A percentile compares a stretch with the other conserved stretches of the same genome.
phyloP scores from a whole-genome alignment of 2,797 vertebrate species.

The Acanthiza pusilla region DNA sequence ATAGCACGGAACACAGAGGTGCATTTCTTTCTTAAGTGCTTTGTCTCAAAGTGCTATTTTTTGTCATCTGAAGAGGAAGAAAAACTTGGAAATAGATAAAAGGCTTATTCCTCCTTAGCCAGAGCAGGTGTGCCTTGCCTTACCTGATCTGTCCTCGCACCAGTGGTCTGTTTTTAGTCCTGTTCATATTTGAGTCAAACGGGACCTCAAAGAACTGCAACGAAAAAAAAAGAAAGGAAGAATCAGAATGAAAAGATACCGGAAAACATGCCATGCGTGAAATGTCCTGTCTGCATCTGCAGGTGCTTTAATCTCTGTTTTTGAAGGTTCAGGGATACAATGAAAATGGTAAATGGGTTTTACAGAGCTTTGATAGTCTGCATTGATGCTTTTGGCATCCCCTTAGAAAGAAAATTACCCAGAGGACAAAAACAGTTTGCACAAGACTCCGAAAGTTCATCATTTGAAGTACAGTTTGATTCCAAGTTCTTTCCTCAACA shows the following conservation, averaged over 20 bases:
- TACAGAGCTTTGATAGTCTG: constrained; percentile 8
- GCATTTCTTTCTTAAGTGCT: background rate
- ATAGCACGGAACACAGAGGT: background rate
- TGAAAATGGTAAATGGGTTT: background rate
- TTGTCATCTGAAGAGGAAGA: background rate
- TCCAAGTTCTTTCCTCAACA: background rate
- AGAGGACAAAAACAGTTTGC: constrained; percentile 17
- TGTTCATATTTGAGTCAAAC: constrained; percentile 99
- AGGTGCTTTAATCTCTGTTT: constrained; percentile 30
- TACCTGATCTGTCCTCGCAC: constrained; percentile 98
- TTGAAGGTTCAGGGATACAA: constrained; percentile 10
- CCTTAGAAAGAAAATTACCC: constrained; percentile 21
- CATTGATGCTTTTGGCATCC: background rate
- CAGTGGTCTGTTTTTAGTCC: constrained; percentile 96
- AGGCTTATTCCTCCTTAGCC: background rate
- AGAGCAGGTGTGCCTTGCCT: constrained; percentile 58
- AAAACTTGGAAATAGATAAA: background rate
- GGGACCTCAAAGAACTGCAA: constrained; percentile 97
- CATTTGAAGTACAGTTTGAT: background rate
- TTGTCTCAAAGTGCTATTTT: background rate
- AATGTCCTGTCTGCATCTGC: background rate
- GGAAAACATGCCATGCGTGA: constrained; percentile 1
- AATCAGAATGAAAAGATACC: constrained; percentile 53
- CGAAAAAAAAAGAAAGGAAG: constrained; percentile 34
- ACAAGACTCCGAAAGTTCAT: background rate